Evolutionary conservation across 2,113 vertebrate species (phyloP).

Genomic region (Spea multiplicata): DNA sequence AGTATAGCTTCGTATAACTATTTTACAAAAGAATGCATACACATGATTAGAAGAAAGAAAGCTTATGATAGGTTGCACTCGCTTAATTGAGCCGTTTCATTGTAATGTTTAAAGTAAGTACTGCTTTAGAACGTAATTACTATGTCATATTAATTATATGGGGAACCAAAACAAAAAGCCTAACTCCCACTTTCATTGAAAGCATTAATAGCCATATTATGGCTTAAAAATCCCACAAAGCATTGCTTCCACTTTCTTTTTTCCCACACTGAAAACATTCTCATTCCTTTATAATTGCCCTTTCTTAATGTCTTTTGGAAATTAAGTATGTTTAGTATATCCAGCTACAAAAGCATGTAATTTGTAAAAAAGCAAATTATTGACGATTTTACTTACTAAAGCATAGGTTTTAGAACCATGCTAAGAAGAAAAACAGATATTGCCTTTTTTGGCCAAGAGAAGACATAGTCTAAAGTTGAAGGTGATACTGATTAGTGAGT

Average conservation of each 20-base stretch:
- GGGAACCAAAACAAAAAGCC: conserved; percentile 59
- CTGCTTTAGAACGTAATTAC: conserved; percentile 51
- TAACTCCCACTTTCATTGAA: conserved; percentile 54
- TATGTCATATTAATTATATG: conserved; percentile 60
- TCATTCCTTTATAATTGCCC: not conserved
- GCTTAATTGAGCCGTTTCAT: conserved; percentile 46
- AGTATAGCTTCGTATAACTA: conserved; percentile 39
- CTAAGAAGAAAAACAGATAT: no score
- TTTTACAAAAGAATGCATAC: conserved; percentile 17
- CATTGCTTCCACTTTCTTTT: conserved; percentile 51
- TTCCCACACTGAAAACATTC: not conserved
- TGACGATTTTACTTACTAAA: no score
- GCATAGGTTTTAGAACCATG: no score
- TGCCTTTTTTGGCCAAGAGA: no score
- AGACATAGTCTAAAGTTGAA: no score
- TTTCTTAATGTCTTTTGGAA: no score
- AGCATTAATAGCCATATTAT: conserved; percentile 42
- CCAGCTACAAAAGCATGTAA: no score
- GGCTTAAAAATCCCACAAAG: conserved; percentile 46
- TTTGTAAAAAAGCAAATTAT: no score
- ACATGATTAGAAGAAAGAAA: conserved; percentile 41
- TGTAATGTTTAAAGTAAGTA: conserved; percentile 53
- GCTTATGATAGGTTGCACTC: conserved; percentile 40
- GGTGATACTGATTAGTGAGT: no score
- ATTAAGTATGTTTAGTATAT: no score